Evolutionary conservation across 2,113 vertebrate species (phyloP).

Genomic region (Oryzias curvinotus): DNA sequence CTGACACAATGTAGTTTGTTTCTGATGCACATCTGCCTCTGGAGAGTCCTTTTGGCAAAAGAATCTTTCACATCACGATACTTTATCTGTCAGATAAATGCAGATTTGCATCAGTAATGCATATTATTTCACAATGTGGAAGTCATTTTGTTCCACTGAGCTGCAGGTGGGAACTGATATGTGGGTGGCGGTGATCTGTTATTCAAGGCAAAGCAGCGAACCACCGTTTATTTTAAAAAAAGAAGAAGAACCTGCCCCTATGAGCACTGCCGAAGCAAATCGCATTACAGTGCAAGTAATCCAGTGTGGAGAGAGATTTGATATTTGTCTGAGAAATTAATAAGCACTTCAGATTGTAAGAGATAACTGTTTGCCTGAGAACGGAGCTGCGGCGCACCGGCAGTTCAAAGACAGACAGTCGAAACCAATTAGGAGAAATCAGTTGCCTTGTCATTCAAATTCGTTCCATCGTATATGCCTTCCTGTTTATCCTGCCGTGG

Average conservation of each 20-base stretch:
- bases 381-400: constrained; percentile 23
- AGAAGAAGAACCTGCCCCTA: background rate
- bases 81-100: constrained; percentile 11
- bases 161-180: constrained; percentile 21
- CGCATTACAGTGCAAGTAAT: constrained; percentile 57
- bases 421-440: constrained; percentile 73
- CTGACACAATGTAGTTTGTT: constrained; percentile 35
- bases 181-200: constrained; percentile 38
- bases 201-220: constrained; percentile 24
- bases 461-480: constrained; percentile 53
- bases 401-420: constrained; percentile 67
- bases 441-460: constrained; percentile 69
- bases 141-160: background rate
- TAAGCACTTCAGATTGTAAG: constrained; percentile 45
- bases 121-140: constrained; percentile 2
- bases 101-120: constrained; percentile 17
- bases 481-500: constrained; percentile 48
- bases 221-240: background rate
- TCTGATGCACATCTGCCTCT: constrained; percentile 47
- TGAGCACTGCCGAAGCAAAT: constrained; percentile 32
- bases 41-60: constrained; percentile 3
- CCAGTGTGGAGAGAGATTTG: constrained; percentile 50
- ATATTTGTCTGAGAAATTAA: constrained; percentile 59
- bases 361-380: constrained; percentile 59
- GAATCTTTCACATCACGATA: constrained; percentile 15